Evolutionary conservation across 2,113 vertebrate genomes (phyloP), one percentile per base, ranked within the genome.

Genomic region (Solenodon paradoxus): DNA sequence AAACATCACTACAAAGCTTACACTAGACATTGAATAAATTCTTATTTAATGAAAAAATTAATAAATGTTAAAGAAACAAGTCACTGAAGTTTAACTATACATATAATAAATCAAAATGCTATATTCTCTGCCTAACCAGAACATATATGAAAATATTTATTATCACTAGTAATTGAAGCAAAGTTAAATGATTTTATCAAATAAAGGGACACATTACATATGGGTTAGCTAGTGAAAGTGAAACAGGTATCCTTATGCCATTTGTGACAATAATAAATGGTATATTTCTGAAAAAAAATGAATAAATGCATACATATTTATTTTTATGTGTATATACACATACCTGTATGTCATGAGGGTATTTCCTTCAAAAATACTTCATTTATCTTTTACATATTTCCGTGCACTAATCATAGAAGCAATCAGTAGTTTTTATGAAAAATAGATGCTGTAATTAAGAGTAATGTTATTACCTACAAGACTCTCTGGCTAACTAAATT

Each of bases 241-340:
- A 78, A 82, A n/a, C 13, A 13, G 12, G 11, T 63, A 17, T 91
- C 20, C 22, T 61, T 75, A 32, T 28, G 42, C 15, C 59, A 7
- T 59, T 90, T 53, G 1, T 61, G 57, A 83, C 30, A 87, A 66
- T 90, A 12, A 69, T 26, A 71, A 81, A 59, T 78, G 17, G 2
- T 26, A 71, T 42, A 85, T 64, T 86, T 75, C 75, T 71, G 3
- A 72, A 20, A 30, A 59, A 40, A 66, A 53, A 4, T 82, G 8
- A 84, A 66, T 32, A 57, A 57, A 32, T 59, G 7, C 63, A 69
- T 42, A n/a, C n/a, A n/a, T n/a, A n/a, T n/a, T n/a, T n/a, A n/a
- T n/a, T n/a, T n/a, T n/a, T n/a, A n/a, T n/a, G 5, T 61, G 32
- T 32, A 0, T 38, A 0, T 19, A 1, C 49, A 13, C 51, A 2